phyloP scores from a whole-genome alignment of 2,888 invertebrate genomes.

The Gonocerus acuteangulatus region DNA sequence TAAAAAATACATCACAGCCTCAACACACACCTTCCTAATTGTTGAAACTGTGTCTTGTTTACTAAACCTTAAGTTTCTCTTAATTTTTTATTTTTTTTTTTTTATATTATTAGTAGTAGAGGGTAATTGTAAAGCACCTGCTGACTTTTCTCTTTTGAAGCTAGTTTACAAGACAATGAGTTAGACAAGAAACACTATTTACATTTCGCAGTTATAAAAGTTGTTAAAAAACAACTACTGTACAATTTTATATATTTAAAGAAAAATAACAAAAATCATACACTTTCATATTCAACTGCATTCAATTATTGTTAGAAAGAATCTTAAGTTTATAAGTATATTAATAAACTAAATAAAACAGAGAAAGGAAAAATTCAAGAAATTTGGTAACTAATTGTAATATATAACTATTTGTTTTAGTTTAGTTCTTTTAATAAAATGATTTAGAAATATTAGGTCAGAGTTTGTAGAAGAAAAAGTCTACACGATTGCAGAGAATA shows the following conservation, averaged over 20 bases:
- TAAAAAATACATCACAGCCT: constrained; percentile 28
- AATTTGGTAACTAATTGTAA: not conserved
- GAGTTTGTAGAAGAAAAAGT: too few species aligned
- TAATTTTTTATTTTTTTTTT: not conserved
- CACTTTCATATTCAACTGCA: too few species aligned
- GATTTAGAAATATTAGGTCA: too few species aligned
- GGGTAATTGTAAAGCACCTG: constrained; percentile 4
- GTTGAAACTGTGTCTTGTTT: constrained; percentile 27
- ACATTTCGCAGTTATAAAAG: too few species aligned
- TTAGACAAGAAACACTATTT: too few species aligned
- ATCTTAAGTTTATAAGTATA: too few species aligned
- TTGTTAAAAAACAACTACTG: too few species aligned
- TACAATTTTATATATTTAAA: too few species aligned
- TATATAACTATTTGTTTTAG: not conserved
- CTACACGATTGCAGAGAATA: too few species aligned
- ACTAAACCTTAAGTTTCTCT: not conserved
- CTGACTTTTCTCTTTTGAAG: constrained; percentile 1
- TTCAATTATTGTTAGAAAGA: too few species aligned
- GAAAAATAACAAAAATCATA: too few species aligned
- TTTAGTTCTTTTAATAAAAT: not conserved
- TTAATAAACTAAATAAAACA: not conserved
- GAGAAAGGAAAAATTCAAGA: not conserved
- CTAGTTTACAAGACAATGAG: not conserved
- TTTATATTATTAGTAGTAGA: not conserved
- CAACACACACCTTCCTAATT: constrained; percentile 26